Base-by-base conservation (phyloP, 2,113 vertebrate genomes). In the Cavia porcellus region DNA sequence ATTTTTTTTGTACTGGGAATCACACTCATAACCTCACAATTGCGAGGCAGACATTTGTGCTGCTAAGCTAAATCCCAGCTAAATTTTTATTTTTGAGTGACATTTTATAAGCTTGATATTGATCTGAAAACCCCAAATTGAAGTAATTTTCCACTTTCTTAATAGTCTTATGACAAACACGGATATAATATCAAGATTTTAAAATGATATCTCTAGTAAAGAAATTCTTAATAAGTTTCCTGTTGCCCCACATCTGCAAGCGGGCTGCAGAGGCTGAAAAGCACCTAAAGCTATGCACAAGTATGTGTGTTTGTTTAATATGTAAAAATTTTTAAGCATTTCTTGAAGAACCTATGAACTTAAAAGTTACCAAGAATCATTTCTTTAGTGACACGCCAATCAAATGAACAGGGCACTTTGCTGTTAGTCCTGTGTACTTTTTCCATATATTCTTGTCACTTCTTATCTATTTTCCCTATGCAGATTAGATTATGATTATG, bases 171-270 rank as follows among this genome's bases (percentile, higher is more conserved):
- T 93, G 11, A n/a, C 68, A 59, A 95, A 68, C 45, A 88, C 14
- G 38, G 7, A 75, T 32, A 80, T 1, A 35, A 5, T 42, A 42
- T 42, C 38, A 82, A 64, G 10, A 88, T 62, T 52, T 72, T 75
- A 84, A 81, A 68, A 61, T 70, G 22, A 68, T 22, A 15, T 84
- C 30, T 83, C 57, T 81, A 86, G 55, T 52, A 92, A 93, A 95
- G 38, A 15, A 19, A 81, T 66, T 79, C 22, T 91, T 89, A 82
- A 5, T 87, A 61, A 55, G 14, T 74, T 20, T 38, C 13, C 22
- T 47, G 24, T 28, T 5, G 2, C n/a, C 19, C 13, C 68, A 45
- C n/a, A 50, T 12, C 68, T 55, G 62, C n/a, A 62, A 12, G 42
- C 30, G 10, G 24, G 8, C 5, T 62, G 62, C 13, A 77, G 32